Evolutionary conservation across 1,140 invertebrate genomes (phyloP).

Genomic region (Trypoxylus dichotomus): DNA sequence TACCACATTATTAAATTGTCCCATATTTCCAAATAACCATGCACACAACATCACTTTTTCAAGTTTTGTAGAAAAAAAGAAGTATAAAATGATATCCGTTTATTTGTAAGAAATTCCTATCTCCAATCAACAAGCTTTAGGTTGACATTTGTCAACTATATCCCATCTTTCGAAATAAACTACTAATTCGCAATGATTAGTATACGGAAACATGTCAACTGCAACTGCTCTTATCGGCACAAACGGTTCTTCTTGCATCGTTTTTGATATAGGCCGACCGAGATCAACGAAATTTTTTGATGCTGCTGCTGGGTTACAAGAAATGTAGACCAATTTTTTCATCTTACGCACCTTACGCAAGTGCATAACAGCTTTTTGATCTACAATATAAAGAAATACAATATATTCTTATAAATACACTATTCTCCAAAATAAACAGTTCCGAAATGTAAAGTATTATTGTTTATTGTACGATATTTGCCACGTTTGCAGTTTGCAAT

Average conservation of each 20-base stretch:
- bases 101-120: background rate
- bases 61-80: no score
- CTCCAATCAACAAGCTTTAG: background rate
- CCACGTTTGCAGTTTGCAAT: no score
- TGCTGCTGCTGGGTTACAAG: slow-evolving; percentile 86
- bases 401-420: no score
- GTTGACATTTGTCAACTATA: slow-evolving; percentile 31
- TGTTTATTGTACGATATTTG: no score
- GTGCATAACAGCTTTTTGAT: slow-evolving; percentile 77
- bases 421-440: background rate
- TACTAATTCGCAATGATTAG: slow-evolving; percentile 85
- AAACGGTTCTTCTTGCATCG: slow-evolving; percentile 79
- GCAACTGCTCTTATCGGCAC: slow-evolving; percentile 77
- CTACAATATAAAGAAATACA: slow-evolving; percentile 56
- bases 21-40: no score
- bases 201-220: slow-evolving; percentile 94
- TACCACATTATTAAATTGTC: no score
- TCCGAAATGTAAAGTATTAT: background rate
- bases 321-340: slow-evolving; percentile 84
- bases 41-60: no score
- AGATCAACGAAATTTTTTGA: slow-evolving; percentile 90
- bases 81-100: background rate
- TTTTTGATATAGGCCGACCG: slow-evolving; percentile 76
- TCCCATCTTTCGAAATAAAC: slow-evolving; percentile 74
- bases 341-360: slow-evolving; percentile 76